phyloP scores from a whole-genome alignment of 2,113 vertebrate genomes.

The Zeus faber region DNA sequence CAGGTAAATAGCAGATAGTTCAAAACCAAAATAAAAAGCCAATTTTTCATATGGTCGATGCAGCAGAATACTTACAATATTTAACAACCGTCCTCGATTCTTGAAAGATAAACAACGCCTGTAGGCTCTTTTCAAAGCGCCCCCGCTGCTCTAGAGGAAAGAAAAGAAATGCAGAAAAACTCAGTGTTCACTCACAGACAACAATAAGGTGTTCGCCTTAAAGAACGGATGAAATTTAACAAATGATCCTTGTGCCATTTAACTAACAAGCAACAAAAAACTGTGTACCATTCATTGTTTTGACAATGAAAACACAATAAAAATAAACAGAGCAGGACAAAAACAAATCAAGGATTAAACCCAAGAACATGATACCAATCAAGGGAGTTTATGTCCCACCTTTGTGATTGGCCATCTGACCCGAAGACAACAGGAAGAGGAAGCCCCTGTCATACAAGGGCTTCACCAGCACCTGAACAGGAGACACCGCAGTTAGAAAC shows the following conservation, averaged over 20 bases:
- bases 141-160: slow-evolving; percentile 78
- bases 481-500: slow-evolving; percentile 24
- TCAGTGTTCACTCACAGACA: slow-evolving; percentile 13
- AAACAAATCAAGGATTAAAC: slow-evolving; percentile 13
- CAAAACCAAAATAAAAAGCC: no score
- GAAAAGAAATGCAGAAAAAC: background rate
- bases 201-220: slow-evolving; percentile 39
- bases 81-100: slow-evolving; percentile 77
- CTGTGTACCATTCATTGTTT: no score
- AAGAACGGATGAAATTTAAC: no score
- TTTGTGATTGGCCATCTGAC: slow-evolving; percentile 85
- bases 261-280: no score
- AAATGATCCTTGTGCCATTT: no score
- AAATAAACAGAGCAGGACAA: slow-evolving; percentile 16
- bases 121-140: slow-evolving; percentile 75
- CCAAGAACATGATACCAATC: no score
- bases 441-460: slow-evolving; percentile 88
- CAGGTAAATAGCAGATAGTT: no score
- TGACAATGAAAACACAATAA: no score
- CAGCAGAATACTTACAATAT: slow-evolving; percentile 64
- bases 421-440: slow-evolving; percentile 88
- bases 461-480: slow-evolving; percentile 88
- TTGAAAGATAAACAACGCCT: slow-evolving; percentile 92
- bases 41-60: no score
- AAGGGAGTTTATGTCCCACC: slow-evolving; percentile 67